These are phyloP conservation scores for Varroa destructor DNA, from an alignment of 1,140 invertebrate species.

Conservation along the genomic window DNA sequence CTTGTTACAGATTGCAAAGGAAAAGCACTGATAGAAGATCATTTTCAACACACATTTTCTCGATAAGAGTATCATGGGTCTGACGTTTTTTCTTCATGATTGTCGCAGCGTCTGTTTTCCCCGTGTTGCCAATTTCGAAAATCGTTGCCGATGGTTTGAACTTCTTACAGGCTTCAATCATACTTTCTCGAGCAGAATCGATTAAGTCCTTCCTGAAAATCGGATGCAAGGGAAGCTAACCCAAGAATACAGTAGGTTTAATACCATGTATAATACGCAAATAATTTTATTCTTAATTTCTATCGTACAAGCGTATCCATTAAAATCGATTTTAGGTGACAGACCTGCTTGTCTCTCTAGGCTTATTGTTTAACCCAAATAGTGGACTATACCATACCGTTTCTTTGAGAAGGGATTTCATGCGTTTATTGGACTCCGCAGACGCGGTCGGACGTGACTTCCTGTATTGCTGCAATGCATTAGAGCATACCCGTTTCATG, in stretches of 20 bases:
- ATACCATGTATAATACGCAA: background rate
- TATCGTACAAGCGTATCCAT: no score
- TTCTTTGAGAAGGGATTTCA: constrained; percentile 52
- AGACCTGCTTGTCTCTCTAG: no score
- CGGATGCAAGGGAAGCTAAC: constrained; percentile 27
- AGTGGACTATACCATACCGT: constrained; percentile 49
- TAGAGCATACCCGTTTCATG: constrained; percentile 56
- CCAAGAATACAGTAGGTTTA: background rate
- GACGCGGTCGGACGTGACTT: constrained; percentile 71
- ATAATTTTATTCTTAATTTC: no score
- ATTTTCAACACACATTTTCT: constrained; percentile 45
- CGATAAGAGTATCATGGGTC: constrained; percentile 37
- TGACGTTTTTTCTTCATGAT: constrained; percentile 48
- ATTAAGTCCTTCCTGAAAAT: constrained; percentile 31
- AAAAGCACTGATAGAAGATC: constrained; percentile 29
- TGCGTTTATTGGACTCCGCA: constrained; percentile 67
- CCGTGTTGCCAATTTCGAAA: constrained; percentile 73
- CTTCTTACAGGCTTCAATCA: constrained; percentile 62
- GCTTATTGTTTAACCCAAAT: constrained; percentile 39
- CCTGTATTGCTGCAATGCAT: constrained; percentile 80
- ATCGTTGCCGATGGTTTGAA: constrained; percentile 80
- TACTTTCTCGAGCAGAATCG: constrained; percentile 36
- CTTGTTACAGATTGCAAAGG: background rate
- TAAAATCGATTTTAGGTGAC: background rate
- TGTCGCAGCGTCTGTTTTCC: constrained; percentile 49